These are phyloP conservation scores for Zaprionus gabonicus DNA, from an alignment of 1,140 invertebrate genomes.

Conservation along the genomic window DNA sequence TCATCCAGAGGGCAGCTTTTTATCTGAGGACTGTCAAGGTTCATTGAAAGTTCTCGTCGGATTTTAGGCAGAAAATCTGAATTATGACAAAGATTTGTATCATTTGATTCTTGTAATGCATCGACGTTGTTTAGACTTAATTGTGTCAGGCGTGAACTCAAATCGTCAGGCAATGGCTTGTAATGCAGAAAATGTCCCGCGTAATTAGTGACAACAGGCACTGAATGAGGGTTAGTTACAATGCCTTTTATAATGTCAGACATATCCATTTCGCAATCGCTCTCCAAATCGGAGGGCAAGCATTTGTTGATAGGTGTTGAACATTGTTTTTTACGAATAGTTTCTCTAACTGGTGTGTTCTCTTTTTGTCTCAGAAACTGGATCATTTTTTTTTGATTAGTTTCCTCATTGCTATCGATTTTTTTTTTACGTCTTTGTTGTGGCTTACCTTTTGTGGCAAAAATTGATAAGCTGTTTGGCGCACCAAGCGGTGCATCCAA, in stretches of 20 bases:
- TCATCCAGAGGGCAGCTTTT: constrained; percentile 66
- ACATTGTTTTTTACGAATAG: constrained; percentile 45
- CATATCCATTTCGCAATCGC: constrained; percentile 85
- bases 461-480: constrained; percentile 75
- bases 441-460: constrained; percentile 48
- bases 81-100: constrained; percentile 34
- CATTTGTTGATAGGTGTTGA: constrained; percentile 71
- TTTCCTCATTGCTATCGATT: constrained; percentile 51
- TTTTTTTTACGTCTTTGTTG: constrained; percentile 52
- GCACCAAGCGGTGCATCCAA: constrained; percentile 69
- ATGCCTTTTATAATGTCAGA: constrained; percentile 87
- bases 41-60: constrained; percentile 55
- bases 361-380: constrained; percentile 76
- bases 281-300: constrained; percentile 68
- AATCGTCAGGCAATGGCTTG: constrained; percentile 55
- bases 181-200: constrained; percentile 63
- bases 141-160: constrained; percentile 60
- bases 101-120: background rate
- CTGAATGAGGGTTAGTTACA: constrained; percentile 77
- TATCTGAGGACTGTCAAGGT: constrained; percentile 11
- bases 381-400: constrained; percentile 67
- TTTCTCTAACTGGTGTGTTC: constrained; percentile 41
- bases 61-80: constrained; percentile 46
- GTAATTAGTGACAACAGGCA: constrained; percentile 48
- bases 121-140: constrained; percentile 34